Base-by-base conservation (phyloP, 2,888 invertebrate species). In the Syrphus vitripennis region DNA sequence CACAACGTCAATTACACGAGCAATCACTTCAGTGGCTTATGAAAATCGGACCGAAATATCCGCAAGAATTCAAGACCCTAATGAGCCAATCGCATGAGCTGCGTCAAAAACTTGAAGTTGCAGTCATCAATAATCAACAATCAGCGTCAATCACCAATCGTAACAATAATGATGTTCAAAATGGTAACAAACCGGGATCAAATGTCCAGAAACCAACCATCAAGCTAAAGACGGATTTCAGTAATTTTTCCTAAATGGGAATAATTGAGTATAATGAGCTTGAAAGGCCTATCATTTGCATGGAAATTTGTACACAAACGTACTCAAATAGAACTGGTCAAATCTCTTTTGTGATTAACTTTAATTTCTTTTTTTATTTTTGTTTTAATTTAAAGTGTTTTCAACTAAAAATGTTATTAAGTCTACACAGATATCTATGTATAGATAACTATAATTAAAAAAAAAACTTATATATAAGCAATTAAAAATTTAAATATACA, bases 201-300 rank as follows among this genome's bases (percentile, higher is more conserved):
- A 92, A 91, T 87, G 93, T 93, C 89, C 93, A 93, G 65, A 93
- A 93, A 81, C 97, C 97, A 80, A 96, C 97, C 69, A 98, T 98
- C 90, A 97, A 97, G 92, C 94, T 98, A 88, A 98, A 97, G 94
- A 98, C 98, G 2, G 97, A 98, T 93, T 98, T 98, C 92, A 97
- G 97, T 90, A 98, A 98, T 93, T 98, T 98, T 90, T 95, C 95
- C 90, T 96, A 94, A 93, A 24, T 12, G 19, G n/a, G 24, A 57
- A 55, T 31, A 42, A 42, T 76, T 45, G n/a, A 37, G 59, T 50
- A 71, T 75, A 45, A 42, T 79, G 71, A 59, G 75, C 29, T 59
- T 37, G 48, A 83, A 55, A 59, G 57, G 31, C 57, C 65, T 65
- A 31, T 29, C 70, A 55, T 57, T 24, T 34, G 16, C 9, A n/a